Base-by-base conservation (phyloP, 2,113 vertebrate genomes). In the Cephalopholis sonnerati region DNA sequence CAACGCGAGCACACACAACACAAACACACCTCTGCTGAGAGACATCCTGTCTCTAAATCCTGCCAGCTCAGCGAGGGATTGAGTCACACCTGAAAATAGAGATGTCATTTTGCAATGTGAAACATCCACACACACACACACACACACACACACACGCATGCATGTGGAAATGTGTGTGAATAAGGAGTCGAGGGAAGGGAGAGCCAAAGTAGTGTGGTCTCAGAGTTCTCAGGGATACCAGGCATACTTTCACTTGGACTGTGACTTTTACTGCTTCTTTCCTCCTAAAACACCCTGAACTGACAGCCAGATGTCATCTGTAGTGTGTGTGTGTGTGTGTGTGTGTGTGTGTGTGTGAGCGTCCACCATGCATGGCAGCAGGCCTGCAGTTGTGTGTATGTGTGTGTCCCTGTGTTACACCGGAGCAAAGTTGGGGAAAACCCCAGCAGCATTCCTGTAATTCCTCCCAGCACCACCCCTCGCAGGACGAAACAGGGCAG, bases 361-460 rank as follows among this genome's bases (percentile, higher is more conserved):
- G 73, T 67, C 59, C 24, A 81, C 48, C 55, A 44, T 63, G 78
- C 80, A 77, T 69, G 70, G 79, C 78, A 24, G 67, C 51, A 66
- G 50, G 59, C 75, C 25, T 66, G 22, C 25, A 25, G 81, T 50
- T 16, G 27, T 22, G 44, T 67, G 57, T 69, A 54, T 64, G 83
- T 76, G 85, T 87, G 83, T 87, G 84, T 86, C 48, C 11, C 51
- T 81, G 65, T 9, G 29, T 81, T 84, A 82, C 85, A 88, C 63
- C 25, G 62, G 76, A 87, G 79, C 58, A 82, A 91, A 91, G 84
- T 89, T 88, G 87, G 92, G 41, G 92, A 93, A 94, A 94, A 87
- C 87, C 92, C 94, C 93, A 87, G 86, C 89, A 93, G 75, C 94
- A 95, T 95, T 95, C 94, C 88, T 91, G 85, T 66, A 88, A 95